Evolutionary conservation across 1,140 invertebrate genomes (phyloP), one percentile per base, ranked within the genome.

Genomic region (Dinoponera quadriceps): DNA sequence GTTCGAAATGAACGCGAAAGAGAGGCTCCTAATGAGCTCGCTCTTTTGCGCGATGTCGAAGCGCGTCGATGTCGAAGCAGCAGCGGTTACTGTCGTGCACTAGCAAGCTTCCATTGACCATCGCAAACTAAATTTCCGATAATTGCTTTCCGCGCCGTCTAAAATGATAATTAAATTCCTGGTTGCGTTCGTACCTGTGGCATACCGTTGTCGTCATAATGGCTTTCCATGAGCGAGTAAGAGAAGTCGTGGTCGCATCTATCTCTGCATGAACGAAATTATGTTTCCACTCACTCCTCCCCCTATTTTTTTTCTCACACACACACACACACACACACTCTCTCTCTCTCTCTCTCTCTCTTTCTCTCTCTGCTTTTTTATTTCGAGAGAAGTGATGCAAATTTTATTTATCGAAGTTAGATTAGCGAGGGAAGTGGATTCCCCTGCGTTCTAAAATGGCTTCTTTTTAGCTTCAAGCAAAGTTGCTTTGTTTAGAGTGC

Each of bases 141-240:
- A 93, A 93, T 93, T 94, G 91, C 91, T 93, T 92, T 92, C 90
- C 89, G 87, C 91, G 81, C 84, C 85, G 88, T 89, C 90, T 91
- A 91, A 93, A 94, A 93, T 93, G 90, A 92, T 94, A 93, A 93
- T 94, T 92, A 92, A 94, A 94, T 94, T 92, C 88, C 88, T 88
- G 88, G 87, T 83, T 89, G 84, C 83, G 86, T 85, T 80, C 86
- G 73, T 88, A 85, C 68, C 82, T 82, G 84, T 77, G 59, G 78
- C 82, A 82, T 80, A 66, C 68, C 78, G 68, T 85, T 86, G 85
- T 75, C 62, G 68, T 86, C 73, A 48, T 80, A 88, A 88, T 86
- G 73, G 59, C 71, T 66, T 82, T 88, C 33, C 85, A 57, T 13
- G 25, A 25, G 38, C 25, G 3, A 51, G 55, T 20, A 78, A 83